Conservation (phyloP, 2,113 vertebrate genomes). For the Thoracochromis brauschi region DNA sequence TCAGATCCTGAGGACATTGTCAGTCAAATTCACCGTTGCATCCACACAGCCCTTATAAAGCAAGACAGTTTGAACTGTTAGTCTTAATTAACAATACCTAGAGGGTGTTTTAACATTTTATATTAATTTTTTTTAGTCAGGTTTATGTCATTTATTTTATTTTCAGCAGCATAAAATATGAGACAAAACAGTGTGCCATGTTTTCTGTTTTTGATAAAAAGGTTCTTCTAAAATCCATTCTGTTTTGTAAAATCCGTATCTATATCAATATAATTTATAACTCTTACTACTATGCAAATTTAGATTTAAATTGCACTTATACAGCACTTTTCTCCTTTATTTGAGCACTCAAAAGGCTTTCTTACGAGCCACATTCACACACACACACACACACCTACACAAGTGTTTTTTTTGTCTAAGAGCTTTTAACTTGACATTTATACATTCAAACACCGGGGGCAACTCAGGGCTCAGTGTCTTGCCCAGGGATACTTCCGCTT, state of each 20-base stretch:
- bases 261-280: background rate
- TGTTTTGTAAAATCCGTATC: background rate
- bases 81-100: background rate
- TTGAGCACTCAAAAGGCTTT: background rate
- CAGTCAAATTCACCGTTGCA: background rate
- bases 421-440: background rate
- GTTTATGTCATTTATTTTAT: background rate
- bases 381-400: background rate
- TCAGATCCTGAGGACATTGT: background rate
- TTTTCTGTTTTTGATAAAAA: background rate
- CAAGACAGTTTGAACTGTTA: background rate
- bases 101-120: background rate
- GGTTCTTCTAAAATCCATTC: background rate
- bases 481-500: background rate
- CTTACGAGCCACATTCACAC: background rate
- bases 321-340: background rate
- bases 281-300: background rate
- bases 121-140: background rate
- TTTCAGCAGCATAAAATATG: background rate
- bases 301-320: background rate
- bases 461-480: background rate
- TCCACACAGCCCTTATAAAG: background rate
- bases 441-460: background rate
- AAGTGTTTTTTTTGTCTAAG: background rate
- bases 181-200: background rate